These are phyloP conservation scores for Balanococcus diminutus DNA, from an alignment of 2,888 invertebrate genomes.

Conservation along the genomic window DNA sequence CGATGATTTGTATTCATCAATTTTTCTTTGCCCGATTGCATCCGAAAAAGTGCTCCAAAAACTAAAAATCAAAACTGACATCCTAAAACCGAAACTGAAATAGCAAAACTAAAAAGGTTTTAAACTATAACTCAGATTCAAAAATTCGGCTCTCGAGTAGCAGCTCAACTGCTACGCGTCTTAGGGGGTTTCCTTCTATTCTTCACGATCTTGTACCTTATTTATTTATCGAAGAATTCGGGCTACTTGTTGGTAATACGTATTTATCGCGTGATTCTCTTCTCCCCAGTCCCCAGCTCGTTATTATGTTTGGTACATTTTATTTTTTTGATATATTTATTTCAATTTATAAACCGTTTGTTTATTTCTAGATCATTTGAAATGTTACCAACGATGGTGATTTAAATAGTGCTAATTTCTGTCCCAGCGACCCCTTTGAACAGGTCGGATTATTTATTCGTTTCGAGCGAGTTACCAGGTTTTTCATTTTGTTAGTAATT, in stretches of 20 bases:
- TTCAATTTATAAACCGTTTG: constrained; percentile 21
- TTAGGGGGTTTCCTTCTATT: neutral
- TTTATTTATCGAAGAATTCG: constrained; percentile 30
- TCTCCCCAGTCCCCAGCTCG: neutral
- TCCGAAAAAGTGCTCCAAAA: no score
- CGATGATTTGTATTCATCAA: no score
- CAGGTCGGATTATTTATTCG: neutral
- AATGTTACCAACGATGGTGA: constrained; percentile 1
- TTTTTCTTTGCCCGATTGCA: no score
- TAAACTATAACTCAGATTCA: no score
- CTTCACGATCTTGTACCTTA: neutral
- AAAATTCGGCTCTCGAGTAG: no score
- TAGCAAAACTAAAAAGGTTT: no score
- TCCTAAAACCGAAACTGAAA: no score
- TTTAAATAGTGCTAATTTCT: constrained; percentile 16
- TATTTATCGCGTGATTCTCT: constrained; percentile 25
- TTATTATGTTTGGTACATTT: neutral
- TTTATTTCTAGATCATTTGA: neutral
- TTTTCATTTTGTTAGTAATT: neutral
- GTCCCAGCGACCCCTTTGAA: neutral
- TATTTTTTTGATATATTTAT: neutral
- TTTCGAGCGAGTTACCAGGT: neutral
- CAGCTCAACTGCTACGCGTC: no score
- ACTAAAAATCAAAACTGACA: no score
- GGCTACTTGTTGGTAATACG: neutral